Evolutionary conservation across 2,113 vertebrate genomes (phyloP).

Genomic region (Xenus cinereus): DNA sequence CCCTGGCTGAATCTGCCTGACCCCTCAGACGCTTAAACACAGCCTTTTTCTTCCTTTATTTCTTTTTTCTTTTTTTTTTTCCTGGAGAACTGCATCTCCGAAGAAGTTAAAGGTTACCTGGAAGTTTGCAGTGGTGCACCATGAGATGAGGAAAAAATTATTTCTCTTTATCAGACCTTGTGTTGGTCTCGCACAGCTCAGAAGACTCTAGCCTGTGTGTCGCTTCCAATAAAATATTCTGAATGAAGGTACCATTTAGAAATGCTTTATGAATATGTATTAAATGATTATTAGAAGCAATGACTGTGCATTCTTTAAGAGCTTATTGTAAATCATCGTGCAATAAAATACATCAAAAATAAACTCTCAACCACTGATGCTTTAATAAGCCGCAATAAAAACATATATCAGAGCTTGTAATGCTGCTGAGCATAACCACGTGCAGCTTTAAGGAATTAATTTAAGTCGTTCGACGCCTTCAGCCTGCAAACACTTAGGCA

Average conservation of each 20-base stretch:
- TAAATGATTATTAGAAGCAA: conserved; percentile 29
- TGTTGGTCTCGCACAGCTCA: not conserved
- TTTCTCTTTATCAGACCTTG: not conserved
- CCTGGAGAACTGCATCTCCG: not conserved
- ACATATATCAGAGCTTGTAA: not conserved
- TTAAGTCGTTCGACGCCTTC: not conserved
- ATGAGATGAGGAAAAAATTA: not conserved
- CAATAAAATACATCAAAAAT: conserved; percentile 20
- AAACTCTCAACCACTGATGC: not conserved
- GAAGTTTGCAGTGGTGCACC: not conserved
- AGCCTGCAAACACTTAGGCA: not conserved
- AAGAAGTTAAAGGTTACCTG: not conserved
- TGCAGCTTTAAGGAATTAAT: not conserved
- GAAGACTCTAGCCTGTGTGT: not conserved
- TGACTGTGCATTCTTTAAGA: not conserved
- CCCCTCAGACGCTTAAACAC: not conserved
- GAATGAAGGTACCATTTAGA: not conserved
- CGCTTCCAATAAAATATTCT: not conserved
- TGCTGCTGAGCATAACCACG: not conserved
- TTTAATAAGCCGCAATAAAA: conserved; percentile 30
- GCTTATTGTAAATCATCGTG: conserved; percentile 7
- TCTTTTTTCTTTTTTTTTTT: too few species aligned
- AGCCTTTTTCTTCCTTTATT: not conserved
- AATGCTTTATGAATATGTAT: not conserved
- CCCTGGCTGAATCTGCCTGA: not conserved